Evolutionary conservation across 1,140 invertebrate species (phyloP), one percentile per base, ranked within the genome.

Genomic region (Leptopilina boulardi): DNA sequence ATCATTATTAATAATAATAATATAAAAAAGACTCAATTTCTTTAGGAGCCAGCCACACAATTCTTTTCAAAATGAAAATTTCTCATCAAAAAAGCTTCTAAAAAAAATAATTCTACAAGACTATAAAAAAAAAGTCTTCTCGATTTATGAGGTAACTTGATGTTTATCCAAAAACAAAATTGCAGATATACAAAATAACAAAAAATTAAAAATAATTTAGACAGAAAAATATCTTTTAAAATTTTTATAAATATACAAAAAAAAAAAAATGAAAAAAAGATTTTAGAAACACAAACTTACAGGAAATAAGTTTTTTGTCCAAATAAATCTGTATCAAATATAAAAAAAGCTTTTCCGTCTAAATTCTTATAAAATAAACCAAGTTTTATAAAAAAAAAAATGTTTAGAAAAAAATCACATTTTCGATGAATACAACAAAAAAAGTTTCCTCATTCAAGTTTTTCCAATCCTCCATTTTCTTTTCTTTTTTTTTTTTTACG

Each of bases 21-120:
- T 66, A 66, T 66, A 66, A 66, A 66, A 66, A 66, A 66, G 59
- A 66, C 59, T 59, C 56, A n/a, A n/a, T n/a, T 11, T 26, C 56
- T 59, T 59, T 6, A 66, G 26, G 59, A 66, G 59, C 59, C 26
- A 23, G 59, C 11, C 59, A 56, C 54, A 23, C 13, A 13, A 11
- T 44, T 44, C 47, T 18, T 2, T 18, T 18, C 13, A n/a, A 51
- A 51, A 18, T 18, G 13, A 26, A 30, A 66, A 66, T 26, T 66
- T 23, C 59, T 30, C 19, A 26, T 23, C 56, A 59, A 59, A 59
- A n/a, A 59, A 66, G 59, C 10, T 59, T 59, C 21, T 59, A 66
- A 66, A 66, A 66, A 66, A 30, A n/a, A n/a, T 30, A 15, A 38
- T 38, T 30, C 1, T 13, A 9, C 23, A 21, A 8, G 19, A 66